Evolutionary conservation across 2,113 vertebrate genomes (phyloP).

Genomic region (Gallinago jamesoni): DNA sequence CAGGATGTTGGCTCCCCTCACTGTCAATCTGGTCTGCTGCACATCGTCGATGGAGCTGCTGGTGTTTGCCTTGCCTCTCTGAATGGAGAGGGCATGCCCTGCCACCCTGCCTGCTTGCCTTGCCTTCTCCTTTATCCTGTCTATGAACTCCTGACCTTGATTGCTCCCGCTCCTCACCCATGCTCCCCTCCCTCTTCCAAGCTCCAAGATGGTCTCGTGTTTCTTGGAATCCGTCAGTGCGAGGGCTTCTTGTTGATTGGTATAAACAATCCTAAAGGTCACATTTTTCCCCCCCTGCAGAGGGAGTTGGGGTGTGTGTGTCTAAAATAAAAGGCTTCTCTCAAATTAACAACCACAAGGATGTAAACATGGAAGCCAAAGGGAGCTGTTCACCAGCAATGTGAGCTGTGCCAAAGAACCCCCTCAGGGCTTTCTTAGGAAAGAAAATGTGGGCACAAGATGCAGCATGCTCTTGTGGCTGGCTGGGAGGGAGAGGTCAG

Average conservation of each 20-base stretch:
- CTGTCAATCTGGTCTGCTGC: rapidly evolving
- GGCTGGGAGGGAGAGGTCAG: neutral
- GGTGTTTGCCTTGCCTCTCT: neutral
- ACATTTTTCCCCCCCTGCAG: slow-evolving; percentile 59
- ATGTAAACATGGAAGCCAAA: slow-evolving; percentile 69
- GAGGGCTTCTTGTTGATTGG: slow-evolving; percentile 69
- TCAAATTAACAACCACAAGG: slow-evolving; percentile 69
- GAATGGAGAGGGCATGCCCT: slow-evolving; percentile 11
- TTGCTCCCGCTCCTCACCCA: neutral
- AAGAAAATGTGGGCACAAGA: slow-evolving; percentile 56
- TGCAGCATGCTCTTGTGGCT: neutral
- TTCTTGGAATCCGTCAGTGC: slow-evolving; percentile 64
- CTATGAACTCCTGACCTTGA: slow-evolving; percentile 70
- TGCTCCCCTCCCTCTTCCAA: slow-evolving; percentile 45
- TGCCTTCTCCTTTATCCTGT: slow-evolving; percentile 52
- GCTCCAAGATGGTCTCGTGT: slow-evolving; percentile 49
- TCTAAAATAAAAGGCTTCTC: slow-evolving; percentile 68
- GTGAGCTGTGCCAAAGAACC: slow-evolving; percentile 2
- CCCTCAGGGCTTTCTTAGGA: slow-evolving; percentile 39
- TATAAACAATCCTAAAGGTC: slow-evolving; percentile 74
- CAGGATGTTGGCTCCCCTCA: rapidly evolving
- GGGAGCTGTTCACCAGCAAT: slow-evolving; percentile 40
- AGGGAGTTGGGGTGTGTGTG: neutral
- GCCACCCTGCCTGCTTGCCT: neutral
- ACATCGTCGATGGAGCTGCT: neutral